These are phyloP conservation scores for Tetraodon nigroviridis DNA, from an alignment of 2,113 vertebrate species.

Conservation along the genomic window DNA sequence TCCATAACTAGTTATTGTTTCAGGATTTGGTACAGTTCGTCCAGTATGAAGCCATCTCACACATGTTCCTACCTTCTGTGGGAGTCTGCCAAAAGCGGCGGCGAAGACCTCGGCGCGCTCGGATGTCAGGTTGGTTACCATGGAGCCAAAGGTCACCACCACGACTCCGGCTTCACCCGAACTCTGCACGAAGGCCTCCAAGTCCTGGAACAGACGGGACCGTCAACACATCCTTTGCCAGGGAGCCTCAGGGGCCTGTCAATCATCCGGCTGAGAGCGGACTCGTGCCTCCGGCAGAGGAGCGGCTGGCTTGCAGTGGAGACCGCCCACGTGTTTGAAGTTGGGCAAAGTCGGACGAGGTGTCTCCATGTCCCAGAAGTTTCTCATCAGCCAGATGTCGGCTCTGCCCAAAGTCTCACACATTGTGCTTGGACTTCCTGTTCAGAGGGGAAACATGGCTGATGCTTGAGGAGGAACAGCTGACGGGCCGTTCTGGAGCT, in stretches of 20 bases:
- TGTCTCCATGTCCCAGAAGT: conserved; percentile 29
- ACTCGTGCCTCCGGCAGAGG: conserved; percentile 22
- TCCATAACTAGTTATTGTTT: too few species aligned
- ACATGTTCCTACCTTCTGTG: conserved; percentile 76
- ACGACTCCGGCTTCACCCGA: conserved; percentile 78
- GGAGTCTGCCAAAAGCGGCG: conserved; percentile 73
- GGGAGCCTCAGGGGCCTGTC: background rate
- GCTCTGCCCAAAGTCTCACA: conserved; percentile 22
- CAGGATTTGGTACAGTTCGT: too few species aligned
- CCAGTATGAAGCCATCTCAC: too few species aligned
- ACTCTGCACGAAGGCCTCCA: conserved; percentile 81
- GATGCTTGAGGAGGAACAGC: background rate
- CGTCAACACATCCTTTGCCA: background rate
- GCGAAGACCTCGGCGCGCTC: conserved; percentile 77
- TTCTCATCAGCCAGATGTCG: conserved; percentile 40
- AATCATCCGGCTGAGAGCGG: background rate
- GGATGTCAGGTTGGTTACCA: conserved; percentile 74
- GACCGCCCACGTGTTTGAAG: conserved; percentile 36
- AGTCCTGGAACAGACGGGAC: conserved; percentile 61
- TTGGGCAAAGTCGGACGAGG: conserved; percentile 23
- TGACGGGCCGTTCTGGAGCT: too few species aligned
- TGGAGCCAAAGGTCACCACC: conserved; percentile 80
- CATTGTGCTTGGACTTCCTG: conserved; percentile 25
- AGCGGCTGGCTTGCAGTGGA: conserved; percentile 40
- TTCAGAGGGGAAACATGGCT: conserved; percentile 4